phyloP scores from a whole-genome alignment of 2,113 vertebrate genomes.

The Mystacornis crossleyi region DNA sequence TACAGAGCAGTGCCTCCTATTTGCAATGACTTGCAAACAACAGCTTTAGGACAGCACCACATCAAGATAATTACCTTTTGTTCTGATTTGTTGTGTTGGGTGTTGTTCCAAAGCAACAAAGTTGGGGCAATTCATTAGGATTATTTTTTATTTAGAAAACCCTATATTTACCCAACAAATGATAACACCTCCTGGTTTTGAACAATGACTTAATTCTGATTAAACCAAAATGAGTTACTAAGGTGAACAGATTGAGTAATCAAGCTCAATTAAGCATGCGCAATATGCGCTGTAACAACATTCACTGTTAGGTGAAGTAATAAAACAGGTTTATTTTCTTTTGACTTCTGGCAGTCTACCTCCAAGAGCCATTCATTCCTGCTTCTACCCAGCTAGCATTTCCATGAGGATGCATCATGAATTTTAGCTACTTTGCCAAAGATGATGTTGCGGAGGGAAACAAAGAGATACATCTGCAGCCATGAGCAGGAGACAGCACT shows the following conservation, averaged over 20 bases:
- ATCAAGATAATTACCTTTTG: background rate
- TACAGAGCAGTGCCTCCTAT: background rate
- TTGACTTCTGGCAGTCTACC: background rate
- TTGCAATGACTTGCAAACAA: background rate
- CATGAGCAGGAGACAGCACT: background rate
- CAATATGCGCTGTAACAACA: background rate
- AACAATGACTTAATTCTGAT: background rate
- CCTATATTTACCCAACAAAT: background rate
- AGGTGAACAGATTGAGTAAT: conserved; percentile 2
- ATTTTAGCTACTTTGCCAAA: background rate
- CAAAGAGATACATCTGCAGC: background rate
- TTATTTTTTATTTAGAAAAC: background rate
- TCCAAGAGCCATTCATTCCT: background rate
- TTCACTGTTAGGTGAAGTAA: background rate
- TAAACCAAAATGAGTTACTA: background rate
- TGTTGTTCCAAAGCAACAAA: background rate
- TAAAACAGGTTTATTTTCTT: background rate
- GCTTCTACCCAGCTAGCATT: background rate
- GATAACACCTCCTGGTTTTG: background rate
- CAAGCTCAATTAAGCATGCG: background rate
- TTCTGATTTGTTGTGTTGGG: background rate
- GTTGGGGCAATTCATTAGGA: background rate
- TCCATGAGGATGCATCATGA: background rate
- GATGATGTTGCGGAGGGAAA: background rate
- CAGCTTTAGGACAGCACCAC: background rate